These are phyloP conservation scores for Ceryle rudis DNA, from an alignment of 2,797 vertebrate species.

Conservation along the genomic window DNA sequence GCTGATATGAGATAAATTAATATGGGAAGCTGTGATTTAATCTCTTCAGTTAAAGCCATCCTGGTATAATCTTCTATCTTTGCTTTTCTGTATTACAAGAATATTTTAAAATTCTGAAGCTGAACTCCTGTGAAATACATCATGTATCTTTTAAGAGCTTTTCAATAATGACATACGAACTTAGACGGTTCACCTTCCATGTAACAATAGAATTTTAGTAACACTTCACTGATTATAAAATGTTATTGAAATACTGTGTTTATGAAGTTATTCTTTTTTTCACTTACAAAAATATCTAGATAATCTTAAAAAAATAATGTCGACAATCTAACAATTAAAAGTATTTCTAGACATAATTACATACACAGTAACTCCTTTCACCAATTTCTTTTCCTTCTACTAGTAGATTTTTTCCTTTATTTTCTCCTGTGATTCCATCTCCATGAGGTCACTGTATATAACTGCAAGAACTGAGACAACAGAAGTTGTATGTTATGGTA, in stretches of 20 bases:
- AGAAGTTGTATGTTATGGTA: rapidly evolving
- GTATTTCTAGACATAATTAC: background rate
- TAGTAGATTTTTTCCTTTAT: background rate
- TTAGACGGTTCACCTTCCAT: background rate
- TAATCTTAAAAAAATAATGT: background rate
- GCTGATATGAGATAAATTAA: constrained; percentile 11
- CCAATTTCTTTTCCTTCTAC: background rate
- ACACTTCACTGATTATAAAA: background rate
- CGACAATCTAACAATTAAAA: background rate
- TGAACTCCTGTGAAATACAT: background rate
- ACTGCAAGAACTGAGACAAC: background rate
- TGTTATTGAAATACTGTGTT: no score
- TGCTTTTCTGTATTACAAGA: background rate
- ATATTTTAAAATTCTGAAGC: background rate
- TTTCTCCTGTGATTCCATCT: background rate
- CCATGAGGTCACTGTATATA: background rate
- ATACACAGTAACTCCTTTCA: background rate
- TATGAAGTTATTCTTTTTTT: background rate
- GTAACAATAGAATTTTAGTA: background rate
- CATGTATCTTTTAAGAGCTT: background rate
- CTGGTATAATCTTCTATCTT: background rate
- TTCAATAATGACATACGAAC: background rate
- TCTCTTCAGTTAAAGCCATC: background rate
- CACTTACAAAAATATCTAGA: background rate
- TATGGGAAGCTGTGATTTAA: background rate